Evolutionary conservation across 2,888 invertebrate species (phyloP).

Genomic region (Lucinisca nassula): DNA sequence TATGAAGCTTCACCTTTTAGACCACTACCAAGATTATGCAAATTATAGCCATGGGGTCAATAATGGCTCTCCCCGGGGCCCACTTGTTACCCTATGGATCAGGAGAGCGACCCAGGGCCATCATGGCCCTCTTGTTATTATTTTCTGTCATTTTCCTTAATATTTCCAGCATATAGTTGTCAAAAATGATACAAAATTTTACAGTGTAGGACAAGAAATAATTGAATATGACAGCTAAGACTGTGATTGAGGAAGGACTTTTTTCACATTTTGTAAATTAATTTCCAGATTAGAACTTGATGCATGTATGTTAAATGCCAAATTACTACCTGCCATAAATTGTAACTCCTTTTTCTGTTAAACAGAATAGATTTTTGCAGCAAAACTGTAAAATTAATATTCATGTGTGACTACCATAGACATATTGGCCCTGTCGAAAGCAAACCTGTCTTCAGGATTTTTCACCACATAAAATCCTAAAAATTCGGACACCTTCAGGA

Average conservation of each 20-base stretch:
- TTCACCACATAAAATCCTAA: too few species aligned
- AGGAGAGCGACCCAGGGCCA: too few species aligned
- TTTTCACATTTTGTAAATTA: not conserved
- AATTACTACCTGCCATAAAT: not conserved
- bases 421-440: too few species aligned
- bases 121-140: not conserved
- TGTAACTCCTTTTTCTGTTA: not conserved
- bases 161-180: not conserved
- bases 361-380: not conserved
- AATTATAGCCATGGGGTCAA: too few species aligned
- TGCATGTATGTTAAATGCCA: not conserved
- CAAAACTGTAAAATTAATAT: too few species aligned
- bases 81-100: too few species aligned
- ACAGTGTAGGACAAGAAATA: not conserved
- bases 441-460: too few species aligned
- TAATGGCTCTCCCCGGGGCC: too few species aligned
- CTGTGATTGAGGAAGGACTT: not conserved
- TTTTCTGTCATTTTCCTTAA: not conserved
- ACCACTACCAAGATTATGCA: too few species aligned
- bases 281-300: not conserved
- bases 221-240: not conserved
- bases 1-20: too few species aligned
- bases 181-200: not conserved
- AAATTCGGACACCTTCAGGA: too few species aligned
- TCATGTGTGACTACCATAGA: too few species aligned